These are phyloP conservation scores for Flexamia atlantica DNA, from an alignment of 2,888 invertebrate species.

Conservation along the genomic window DNA sequence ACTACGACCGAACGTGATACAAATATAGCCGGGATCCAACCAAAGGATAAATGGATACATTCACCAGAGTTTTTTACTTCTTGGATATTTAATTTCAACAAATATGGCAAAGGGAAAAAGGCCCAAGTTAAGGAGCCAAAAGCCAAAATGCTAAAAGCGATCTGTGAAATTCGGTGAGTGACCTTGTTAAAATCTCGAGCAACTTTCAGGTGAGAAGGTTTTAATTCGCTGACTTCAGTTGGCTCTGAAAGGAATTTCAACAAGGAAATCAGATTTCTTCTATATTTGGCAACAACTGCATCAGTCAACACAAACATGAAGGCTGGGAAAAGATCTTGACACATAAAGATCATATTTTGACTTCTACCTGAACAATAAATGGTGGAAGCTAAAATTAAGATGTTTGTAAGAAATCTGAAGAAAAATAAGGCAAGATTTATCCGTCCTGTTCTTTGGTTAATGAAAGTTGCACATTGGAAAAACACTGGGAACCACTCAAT, in stretches of 20 bases:
- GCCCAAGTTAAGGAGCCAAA: background rate
- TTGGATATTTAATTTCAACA: background rate
- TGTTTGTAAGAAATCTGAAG: background rate
- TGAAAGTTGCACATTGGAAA: slow-evolving; percentile 10
- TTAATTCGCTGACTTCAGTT: background rate
- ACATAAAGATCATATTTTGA: background rate
- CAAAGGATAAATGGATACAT: slow-evolving; percentile 17
- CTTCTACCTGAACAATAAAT: background rate
- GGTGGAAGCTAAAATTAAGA: background rate
- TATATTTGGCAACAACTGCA: background rate
- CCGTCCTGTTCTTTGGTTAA: background rate
- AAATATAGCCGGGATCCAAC: background rate
- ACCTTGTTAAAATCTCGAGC: background rate
- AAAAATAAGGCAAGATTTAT: background rate
- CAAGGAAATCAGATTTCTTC: background rate
- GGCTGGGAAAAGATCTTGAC: slow-evolving; percentile 16
- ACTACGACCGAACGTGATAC: background rate
- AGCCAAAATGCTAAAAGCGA: background rate
- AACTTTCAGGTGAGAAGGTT: background rate
- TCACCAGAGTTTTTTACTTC: slow-evolving; percentile 1
- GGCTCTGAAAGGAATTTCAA: slow-evolving; percentile 22
- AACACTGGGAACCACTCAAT: background rate
- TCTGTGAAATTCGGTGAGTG: background rate
- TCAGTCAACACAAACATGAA: background rate
- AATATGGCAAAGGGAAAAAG: background rate